Base-by-base conservation (phyloP, 2,888 invertebrate genomes). In the Dendrolimus houi region DNA sequence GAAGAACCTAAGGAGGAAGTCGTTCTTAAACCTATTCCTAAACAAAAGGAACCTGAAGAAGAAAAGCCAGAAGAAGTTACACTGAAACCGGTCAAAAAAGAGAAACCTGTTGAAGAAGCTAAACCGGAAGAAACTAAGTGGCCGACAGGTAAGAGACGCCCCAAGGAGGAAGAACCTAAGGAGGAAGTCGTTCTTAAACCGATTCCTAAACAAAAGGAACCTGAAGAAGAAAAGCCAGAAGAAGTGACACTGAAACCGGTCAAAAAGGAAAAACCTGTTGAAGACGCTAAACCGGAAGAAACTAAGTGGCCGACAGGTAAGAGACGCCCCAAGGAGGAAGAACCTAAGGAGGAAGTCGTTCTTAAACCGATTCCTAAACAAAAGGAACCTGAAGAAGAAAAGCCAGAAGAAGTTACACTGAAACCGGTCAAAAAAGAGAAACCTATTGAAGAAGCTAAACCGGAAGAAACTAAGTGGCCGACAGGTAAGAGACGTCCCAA, bases 151-250 rank as follows among this genome's bases (percentile, higher is more conserved):
- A 78, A 72, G 57, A 79, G 76, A 57, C 74, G 72, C 1, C 82
- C 83, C 52, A 68, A 77, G 10, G 79, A 80, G 55, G 79, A 87
- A 70, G 77, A 60, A 70, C 77, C 66, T 68, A 79, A 80, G 53
- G 91, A 92, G 72, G 85, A 89, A 63, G 83, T 92, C 0, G 71
- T 74, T 17, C 70, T 92, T 0, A 92, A 92, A 60, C 91, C 92
- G 6, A 67, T 83, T 54, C 66, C 70, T 9, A 71, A 67, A 58
- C 58, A 59, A 54, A 66, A 65, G n/a, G 59, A 56, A 9, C 56
- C 58, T 0, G 65, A 74, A 52, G 77, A 83, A 57, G 79, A 83
- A 61, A 82, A 85, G 29, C 29, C 29, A 6, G 65, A 70, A 64
- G 66, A 41, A 60, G 69, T 59, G 6, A 57, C 62, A 52, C 53